Evolutionary conservation across 1,140 invertebrate genomes (phyloP), one percentile per base, ranked within the genome.

Genomic region (Magallana ariakensis): DNA sequence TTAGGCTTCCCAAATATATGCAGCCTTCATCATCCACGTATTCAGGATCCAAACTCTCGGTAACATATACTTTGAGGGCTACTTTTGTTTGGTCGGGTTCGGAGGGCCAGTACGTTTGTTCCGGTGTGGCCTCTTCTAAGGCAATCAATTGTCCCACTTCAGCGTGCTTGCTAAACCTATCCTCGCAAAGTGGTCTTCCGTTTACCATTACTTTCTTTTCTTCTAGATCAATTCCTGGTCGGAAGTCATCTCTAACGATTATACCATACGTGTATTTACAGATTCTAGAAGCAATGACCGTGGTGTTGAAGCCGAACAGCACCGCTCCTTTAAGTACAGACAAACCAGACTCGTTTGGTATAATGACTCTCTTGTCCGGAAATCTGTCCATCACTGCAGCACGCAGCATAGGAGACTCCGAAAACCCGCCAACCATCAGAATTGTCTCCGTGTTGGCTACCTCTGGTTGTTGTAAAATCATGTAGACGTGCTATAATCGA

Each of bases 311-410:
- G 13, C 90, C 90, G 82, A 89, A 91, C 53, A 90, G 85, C 26
- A 91, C 89, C 1, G 90, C 90, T 16, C 90, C 90, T 58, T 89
- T 91, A 15, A 91, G 19, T 0, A 91, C 89, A 22, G 87, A 70
- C 9, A 90, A 56, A 0, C 88, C 87, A 6, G 90, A 84, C 5
- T 90, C 89, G 11, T 80, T 57, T 22, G 90, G 90, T 26, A 86
- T 87, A 22, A 89, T 87, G 3, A 91, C 85, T 33, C 82, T 85
- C 33, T 58, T 70, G 1, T 62, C 56, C 0, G 81, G 85, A 54
- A 91, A 88, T n/a, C 60, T 58, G 15, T 87, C 82, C 53, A 85
- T 87, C 0, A 91, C 56, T 16, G 80, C 84, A 8, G 66, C 58
- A 11, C 86, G 84, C 19, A 89, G 66, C 62, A 88, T 87, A 10